Base-by-base conservation (phyloP, 2,888 invertebrate species). In the Orthosia cruda region DNA sequence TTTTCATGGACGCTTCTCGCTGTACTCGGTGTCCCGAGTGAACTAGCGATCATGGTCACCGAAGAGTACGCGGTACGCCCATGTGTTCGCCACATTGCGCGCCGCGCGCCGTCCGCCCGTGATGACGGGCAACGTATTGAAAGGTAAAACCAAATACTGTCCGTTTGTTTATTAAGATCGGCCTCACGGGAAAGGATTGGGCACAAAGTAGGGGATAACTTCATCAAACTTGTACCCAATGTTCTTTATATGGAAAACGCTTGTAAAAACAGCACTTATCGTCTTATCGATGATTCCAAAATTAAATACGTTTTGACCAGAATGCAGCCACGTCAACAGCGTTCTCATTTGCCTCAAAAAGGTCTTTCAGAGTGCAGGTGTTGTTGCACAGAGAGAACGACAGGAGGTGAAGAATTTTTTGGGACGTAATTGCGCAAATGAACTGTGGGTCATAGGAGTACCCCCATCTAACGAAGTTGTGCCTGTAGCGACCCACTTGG, bases 81-180 rank as follows among this genome's bases (percentile, higher is more conserved):
- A 95, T 94, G 93, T 95, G 95, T 89, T 89, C 81, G 85, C 94
- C 95, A 95, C 92, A 95, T 95, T 95, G 94, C 89, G 92, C 82
- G 88, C 88, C 83, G 80, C 81, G 84, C 85, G 88, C 86, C 89
- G 85, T 88, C 88, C 83, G 80, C 81, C 85, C 85, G 88, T 86
- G 89, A 85, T 88, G 87, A 91, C 89, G 85, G 89, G 83, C 85
- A 83, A 88, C 89, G 87, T 88, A 91, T 91, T 92, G 91, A 90
- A 91, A 92, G 91, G 90, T 91, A 88, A 88, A 89, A 88, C 89
- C 86, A 91, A 89, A 91, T 90, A 91, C 86, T 89, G 88, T 77
- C 87, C 84, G 83, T 89, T 89, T 89, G 90, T 88, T 83, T 88
- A 84, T 80, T 83, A 78, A 81, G 82, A 85, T 78, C 80, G 74